Conservation (phyloP, 2,888 invertebrate species). For the Pammene fasciana region DNA sequence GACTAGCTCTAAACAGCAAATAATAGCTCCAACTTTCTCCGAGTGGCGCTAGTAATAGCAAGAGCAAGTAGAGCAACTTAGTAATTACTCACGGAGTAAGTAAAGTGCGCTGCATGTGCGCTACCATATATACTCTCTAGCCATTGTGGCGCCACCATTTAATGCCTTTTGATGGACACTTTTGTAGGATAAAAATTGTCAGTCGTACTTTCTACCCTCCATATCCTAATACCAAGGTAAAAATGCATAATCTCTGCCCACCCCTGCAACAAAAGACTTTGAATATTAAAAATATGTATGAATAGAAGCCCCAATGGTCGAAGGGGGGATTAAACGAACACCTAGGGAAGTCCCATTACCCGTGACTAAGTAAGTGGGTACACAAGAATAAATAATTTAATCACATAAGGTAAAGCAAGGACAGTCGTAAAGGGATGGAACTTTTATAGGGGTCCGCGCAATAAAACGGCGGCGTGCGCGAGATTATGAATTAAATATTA, state of each 20-base stretch:
- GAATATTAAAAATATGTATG: neutral
- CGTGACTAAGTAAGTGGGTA: conserved; percentile 30
- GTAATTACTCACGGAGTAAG: no score
- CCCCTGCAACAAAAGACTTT: neutral
- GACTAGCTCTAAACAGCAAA: no score
- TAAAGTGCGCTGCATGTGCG: no score
- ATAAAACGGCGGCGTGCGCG: conserved; percentile 55
- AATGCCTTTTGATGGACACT: no score
- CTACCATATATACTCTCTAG: no score
- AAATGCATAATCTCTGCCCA: neutral
- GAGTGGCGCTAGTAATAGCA: no score
- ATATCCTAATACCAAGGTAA: no score
- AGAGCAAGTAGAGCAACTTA: no score
- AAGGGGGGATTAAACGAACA: neutral
- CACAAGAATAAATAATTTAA: conserved; percentile 43
- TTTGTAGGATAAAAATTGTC: no score
- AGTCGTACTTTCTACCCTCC: no score
- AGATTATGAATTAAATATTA: conserved; percentile 68
- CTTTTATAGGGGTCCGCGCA: conserved; percentile 62
- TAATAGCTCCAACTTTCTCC: no score
- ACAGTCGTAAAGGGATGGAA: conserved; percentile 56
- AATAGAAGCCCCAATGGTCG: neutral
- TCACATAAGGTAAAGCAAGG: conserved; percentile 42
- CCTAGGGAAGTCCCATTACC: conserved; percentile 2
- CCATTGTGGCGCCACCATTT: no score